Base-by-base conservation (phyloP, 2,888 invertebrate species). In the Nomada fucata region DNA sequence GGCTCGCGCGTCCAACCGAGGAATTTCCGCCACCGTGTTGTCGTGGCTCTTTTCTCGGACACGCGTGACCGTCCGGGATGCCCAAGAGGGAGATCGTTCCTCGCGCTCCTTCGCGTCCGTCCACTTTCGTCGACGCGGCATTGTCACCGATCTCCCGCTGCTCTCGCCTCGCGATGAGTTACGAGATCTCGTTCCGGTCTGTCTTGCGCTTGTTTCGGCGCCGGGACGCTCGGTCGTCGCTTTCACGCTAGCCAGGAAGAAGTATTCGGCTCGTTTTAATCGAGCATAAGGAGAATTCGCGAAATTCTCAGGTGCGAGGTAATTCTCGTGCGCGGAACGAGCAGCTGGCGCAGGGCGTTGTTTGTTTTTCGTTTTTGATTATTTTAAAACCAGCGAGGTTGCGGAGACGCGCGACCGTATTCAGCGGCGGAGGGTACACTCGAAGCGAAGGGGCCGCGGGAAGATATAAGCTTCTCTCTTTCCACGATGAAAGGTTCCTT, bases 401-500 rank as follows among this genome's bases (percentile, higher is more conserved):
- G 29, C 29, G 18, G 9, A 53, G 78, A 59, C 52, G 57, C 64
- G 59, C 79, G 79, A 79, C 79, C 72, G 61, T 80, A 60, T 64
- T 76, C 68, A 44, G 52, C 44, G 67, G 52, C 44, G 63, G 69
- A 73, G 61, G 57, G 71, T 68, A 78, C 67, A 44, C 36, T 36
- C 71, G 69, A 64, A 64, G 63, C 64, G 53, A 53, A 67, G 26
- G 61, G 60, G 50, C 80, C 80, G 57, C 70, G 59, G 52, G 69
- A 79, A 70, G 80, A 69, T 69, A 77, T 59, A 74, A 83, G 78
- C 69, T 77, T 60, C 69, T 81, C 80, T 79, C 75, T 79, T 82
- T 72, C 76, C 61, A 57, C 67, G 77, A 78, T 75, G 80, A 81
- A 76, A 86, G 73, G 67, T 76, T 74, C 77, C 87, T 87, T 88